phyloP scores from a whole-genome alignment of 2,113 vertebrate genomes.

The Ifrita kowaldi region DNA sequence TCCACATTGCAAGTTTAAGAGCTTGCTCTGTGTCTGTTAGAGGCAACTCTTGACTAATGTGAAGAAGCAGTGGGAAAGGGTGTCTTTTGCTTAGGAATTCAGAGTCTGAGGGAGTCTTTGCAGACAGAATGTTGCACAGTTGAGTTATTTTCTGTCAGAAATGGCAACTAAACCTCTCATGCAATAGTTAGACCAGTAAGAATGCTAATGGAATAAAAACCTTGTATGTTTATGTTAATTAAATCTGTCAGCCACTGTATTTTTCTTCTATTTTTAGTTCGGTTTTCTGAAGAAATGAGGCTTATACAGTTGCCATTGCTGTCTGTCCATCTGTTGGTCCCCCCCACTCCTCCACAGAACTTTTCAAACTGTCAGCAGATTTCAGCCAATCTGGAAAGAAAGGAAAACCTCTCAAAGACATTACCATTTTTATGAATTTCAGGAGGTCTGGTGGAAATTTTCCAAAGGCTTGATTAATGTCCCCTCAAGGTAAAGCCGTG shows the following conservation, averaged over 20 bases:
- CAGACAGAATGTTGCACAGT: neutral
- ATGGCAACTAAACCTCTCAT: neutral
- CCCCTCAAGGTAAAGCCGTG: neutral
- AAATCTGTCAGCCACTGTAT: neutral
- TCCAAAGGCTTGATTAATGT: neutral
- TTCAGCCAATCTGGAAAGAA: neutral
- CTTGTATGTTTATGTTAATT: neutral
- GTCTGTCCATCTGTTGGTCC: neutral
- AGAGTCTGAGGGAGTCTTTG: neutral
- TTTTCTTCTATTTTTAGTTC: constrained; percentile 18
- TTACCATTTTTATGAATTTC: neutral
- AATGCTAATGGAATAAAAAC: neutral
- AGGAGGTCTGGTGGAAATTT: neutral
- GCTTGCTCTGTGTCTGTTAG: neutral
- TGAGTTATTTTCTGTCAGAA: neutral
- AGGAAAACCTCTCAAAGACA: neutral
- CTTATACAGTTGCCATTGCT: neutral
- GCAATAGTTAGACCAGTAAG: neutral
- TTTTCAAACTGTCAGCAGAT: constrained; percentile 2
- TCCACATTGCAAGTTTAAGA: neutral
- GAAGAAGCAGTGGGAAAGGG: neutral
- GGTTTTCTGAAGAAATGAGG: neutral
- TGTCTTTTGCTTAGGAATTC: neutral
- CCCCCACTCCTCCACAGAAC: accelerated
- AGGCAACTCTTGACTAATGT: neutral